A percentile compares a stretch with the other conserved stretches of the same genome.
These are phyloP conservation scores for Lithobates pipiens DNA, from an alignment of 2,797 vertebrate species.

Conservation along the genomic window DNA sequence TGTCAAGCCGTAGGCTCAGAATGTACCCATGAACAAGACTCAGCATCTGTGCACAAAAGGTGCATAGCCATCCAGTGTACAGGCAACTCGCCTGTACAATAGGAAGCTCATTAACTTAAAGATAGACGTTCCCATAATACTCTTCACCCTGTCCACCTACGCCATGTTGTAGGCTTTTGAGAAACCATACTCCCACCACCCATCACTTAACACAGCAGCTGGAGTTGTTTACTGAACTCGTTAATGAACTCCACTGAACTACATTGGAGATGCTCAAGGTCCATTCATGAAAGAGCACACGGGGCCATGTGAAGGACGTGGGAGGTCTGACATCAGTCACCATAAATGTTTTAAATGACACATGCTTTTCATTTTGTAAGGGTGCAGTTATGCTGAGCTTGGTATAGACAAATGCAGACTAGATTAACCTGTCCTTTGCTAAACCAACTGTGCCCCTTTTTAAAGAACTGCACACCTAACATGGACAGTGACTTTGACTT, in stretches of 20 bases:
- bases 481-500: no score
- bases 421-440: no score
- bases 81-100: background rate
- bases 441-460: no score
- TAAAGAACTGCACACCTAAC: no score
- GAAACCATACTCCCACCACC: background rate
- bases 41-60: constrained; percentile 5
- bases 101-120: background rate
- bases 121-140: constrained; percentile 1
- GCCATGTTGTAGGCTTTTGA: constrained; percentile 11
- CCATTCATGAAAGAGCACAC: background rate
- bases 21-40: background rate
- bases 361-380: no score
- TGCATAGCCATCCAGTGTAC: background rate
- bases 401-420: no score
- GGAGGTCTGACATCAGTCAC: background rate
- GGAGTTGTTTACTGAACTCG: background rate
- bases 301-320: background rate
- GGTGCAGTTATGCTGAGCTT: no score
- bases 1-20: constrained; percentile 10
- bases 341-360: no score
- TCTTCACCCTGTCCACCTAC: constrained; percentile 27
- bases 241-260: background rate
- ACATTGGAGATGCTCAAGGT: no score
- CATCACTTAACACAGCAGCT: constrained; percentile 25